Conservation (phyloP, 2,888 invertebrate species). For the Melieria picta region DNA sequence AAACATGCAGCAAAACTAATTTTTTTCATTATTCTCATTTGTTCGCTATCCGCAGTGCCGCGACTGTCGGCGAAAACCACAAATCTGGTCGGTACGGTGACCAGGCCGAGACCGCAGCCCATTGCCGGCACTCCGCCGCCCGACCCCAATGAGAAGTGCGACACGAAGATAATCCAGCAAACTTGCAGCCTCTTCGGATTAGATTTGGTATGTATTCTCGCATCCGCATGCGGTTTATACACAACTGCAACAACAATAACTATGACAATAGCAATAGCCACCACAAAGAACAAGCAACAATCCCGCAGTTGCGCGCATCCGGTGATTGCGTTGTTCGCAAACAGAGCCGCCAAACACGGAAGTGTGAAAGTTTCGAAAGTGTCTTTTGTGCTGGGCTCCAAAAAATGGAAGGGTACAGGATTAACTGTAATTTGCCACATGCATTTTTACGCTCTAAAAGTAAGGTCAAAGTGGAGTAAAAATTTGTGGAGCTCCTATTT, state of each 20-base stretch:
- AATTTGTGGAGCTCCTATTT: too few species aligned
- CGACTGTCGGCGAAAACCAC: slow-evolving; percentile 64
- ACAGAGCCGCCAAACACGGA: too few species aligned
- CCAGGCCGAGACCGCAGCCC: slow-evolving; percentile 87
- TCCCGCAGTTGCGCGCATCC: not conserved
- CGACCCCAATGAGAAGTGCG: slow-evolving; percentile 85
- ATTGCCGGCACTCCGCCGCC: slow-evolving; percentile 91
- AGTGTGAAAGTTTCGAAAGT: too few species aligned
- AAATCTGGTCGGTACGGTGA: slow-evolving; percentile 66
- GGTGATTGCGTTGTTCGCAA: too few species aligned
- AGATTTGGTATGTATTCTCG: slow-evolving; percentile 74
- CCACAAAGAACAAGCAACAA: not conserved
- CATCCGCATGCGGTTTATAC: not conserved
- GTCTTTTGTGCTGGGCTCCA: too few species aligned
- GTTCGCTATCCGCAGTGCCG: slow-evolving; percentile 50
- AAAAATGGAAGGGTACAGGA: too few species aligned
- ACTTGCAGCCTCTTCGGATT: slow-evolving; percentile 90
- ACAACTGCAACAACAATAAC: not conserved
- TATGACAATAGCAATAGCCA: not conserved
- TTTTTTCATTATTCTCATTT: slow-evolving; percentile 24
- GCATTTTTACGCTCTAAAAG: too few species aligned
- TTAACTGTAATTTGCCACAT: too few species aligned
- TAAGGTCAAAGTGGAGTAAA: too few species aligned
- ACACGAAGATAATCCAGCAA: slow-evolving; percentile 88
- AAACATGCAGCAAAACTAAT: too few species aligned